Conservation (phyloP, 2,113 vertebrate species). For the Crypturellus undulatus region DNA sequence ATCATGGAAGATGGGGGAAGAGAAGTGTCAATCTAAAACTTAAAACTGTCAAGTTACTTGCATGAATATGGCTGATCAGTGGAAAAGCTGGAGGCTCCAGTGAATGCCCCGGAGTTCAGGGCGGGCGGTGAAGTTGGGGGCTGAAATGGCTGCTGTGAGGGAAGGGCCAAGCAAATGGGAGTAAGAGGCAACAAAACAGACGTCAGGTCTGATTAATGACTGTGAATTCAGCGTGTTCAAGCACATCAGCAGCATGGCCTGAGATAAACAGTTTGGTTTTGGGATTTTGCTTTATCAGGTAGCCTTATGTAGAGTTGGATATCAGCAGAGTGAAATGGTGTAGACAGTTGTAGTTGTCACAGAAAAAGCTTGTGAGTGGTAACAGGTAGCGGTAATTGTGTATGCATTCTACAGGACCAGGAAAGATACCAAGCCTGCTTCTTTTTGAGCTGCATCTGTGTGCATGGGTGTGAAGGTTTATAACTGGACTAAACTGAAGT, state of each 20-base stretch:
- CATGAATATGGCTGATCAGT: background rate
- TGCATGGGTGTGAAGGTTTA: background rate
- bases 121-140: background rate
- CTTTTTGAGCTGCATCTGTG: background rate
- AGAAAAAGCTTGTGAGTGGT: background rate
- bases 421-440: background rate
- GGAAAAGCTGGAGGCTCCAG: background rate
- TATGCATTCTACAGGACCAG: background rate
- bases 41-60: background rate
- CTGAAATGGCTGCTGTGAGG: background rate
- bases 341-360: background rate
- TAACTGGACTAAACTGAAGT: background rate
- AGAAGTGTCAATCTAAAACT: background rate
- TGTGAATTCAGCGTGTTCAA: background rate
- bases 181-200: background rate
- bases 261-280: rapidly evolving
- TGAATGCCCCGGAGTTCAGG: background rate
- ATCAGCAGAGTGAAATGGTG: background rate
- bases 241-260: background rate
- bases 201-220: background rate
- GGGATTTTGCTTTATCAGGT: background rate
- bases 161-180: background rate
- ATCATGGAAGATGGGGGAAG: background rate
- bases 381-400: background rate
- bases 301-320: background rate